Conservation (phyloP, 2,797 vertebrate genomes). For the Halcyon badia region DNA sequence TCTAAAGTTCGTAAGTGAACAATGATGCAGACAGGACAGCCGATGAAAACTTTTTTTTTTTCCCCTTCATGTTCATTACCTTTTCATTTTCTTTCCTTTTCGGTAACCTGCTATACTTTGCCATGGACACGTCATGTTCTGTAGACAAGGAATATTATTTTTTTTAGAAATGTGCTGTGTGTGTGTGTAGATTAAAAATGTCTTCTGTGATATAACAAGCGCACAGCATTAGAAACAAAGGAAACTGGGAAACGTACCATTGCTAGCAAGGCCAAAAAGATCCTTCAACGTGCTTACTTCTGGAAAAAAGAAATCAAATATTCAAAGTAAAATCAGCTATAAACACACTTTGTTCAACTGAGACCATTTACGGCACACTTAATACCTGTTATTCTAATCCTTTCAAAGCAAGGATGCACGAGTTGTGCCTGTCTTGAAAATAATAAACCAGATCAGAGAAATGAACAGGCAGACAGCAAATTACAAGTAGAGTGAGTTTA, state of each 20-base stretch:
- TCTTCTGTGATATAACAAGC: not conserved
- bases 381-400: not conserved
- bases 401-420: not conserved
- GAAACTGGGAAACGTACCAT: conserved; percentile 83
- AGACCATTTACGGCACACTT: not conserved
- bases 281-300: conserved; percentile 98
- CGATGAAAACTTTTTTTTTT: not conserved
- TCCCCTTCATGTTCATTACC: conserved; percentile 74
- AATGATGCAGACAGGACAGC: not conserved
- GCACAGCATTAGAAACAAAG: not conserved
- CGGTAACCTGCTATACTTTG: conserved; percentile 95
- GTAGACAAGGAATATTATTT: conserved; percentile 59
- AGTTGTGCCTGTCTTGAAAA: not conserved
- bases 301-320: conserved; percentile 78
- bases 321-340: not conserved
- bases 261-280: conserved; percentile 94
- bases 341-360: not conserved
- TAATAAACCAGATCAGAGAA: not conserved
- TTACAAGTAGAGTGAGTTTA: not conserved
- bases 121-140: conserved; percentile 98
- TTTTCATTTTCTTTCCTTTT: conserved; percentile 98
- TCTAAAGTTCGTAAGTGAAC: not conserved
- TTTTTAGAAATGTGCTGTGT: conserved; percentile 33
- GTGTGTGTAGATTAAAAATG: not conserved
- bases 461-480: not conserved